Conservation (phyloP, 2,797 vertebrate species). For the Acipenser oxyrinchus region DNA sequence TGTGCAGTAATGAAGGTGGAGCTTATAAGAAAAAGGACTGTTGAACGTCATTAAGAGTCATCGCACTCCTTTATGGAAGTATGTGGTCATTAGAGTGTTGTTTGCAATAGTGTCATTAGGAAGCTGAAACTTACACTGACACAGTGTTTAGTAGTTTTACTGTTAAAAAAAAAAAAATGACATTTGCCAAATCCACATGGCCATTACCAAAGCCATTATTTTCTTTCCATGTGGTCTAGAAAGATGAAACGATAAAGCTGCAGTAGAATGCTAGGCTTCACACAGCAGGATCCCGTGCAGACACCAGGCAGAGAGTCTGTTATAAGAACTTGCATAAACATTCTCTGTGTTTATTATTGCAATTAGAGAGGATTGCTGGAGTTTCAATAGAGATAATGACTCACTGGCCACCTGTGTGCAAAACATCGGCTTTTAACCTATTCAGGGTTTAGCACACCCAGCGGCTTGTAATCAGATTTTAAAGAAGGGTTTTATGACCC, state of each 20-base stretch:
- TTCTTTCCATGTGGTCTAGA: slow-evolving; percentile 17
- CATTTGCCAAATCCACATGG: slow-evolving; percentile 14
- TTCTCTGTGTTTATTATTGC: slow-evolving; percentile 50
- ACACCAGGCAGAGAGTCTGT: slow-evolving; percentile 49
- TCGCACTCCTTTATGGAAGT: not conserved
- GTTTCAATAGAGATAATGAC: slow-evolving; percentile 49
- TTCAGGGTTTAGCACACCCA: slow-evolving; percentile 17
- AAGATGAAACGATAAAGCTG: slow-evolving; percentile 26
- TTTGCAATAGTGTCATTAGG: slow-evolving; percentile 11
- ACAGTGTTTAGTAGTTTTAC: not conserved
- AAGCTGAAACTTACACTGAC: not conserved
- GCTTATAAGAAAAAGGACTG: not conserved
- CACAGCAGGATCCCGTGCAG: slow-evolving; percentile 34
- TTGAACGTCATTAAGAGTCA: slow-evolving; percentile 4
- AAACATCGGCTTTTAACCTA: slow-evolving; percentile 27
- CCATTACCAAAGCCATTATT: slow-evolving; percentile 14
- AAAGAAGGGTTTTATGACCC: not conserved
- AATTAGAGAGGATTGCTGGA: slow-evolving; percentile 58
- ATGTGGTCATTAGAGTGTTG: not conserved
- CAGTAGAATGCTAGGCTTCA: slow-evolving; percentile 37
- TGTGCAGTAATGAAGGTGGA: no score
- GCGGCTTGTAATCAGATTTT: slow-evolving; percentile 35
- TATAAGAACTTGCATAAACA: slow-evolving; percentile 50
- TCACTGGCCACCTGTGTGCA: slow-evolving; percentile 29
- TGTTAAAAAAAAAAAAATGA: slow-evolving; percentile 1